Evolutionary conservation across 2,797 vertebrate species (phyloP), one percentile per base, ranked within the genome.

Genomic region (Lindbergichthys nudifrons): DNA sequence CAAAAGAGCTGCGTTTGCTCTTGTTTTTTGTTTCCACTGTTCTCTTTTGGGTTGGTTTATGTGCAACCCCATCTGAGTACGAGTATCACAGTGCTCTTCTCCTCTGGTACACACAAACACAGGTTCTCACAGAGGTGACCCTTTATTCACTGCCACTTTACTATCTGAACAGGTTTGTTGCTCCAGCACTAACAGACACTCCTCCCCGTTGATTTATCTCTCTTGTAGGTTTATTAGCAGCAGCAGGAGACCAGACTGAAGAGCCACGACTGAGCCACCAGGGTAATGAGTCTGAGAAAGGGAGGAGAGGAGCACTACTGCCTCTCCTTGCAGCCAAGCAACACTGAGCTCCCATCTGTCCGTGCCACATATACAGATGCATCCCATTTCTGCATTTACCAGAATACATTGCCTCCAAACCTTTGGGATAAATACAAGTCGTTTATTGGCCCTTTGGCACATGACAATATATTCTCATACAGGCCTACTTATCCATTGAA

Each of bases 131-230:
- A 91, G 87, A 89, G 85, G 71, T 90, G 86, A 88, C 78, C 81
- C 80, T 84, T 89, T 68, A 87, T 84, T 89, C 81, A 94, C 93
- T 95, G 93, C 94, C 94, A 92, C 81, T 95, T 88, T 81, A 75
- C 77, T 92, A 67, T 91, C 95, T 96, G 85, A 87, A 93, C 96
- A 97, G 96, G 96, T 88, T 90, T 92, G 88, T 89, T 85, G 85
- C 89, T 87, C 88, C 86, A 83, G 88, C 89, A 94, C 98, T 99
- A 99, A 99, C 96, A 95, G 95, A 94, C 96, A 86, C 96, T 98
- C 98, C 98, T 98, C 97, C 98, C 96, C 97, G 0, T 98, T 98
- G 97, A 96, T 99, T 97, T 99, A 97, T 98, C 96, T 99, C 96
- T 97, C 96, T 96, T 93, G 95, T 99, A 99, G 98, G 98, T 98